A percentile compares a stretch with the other conserved stretches of the same genome.
phyloP scores from a whole-genome alignment of 2,113 vertebrate genomes.

The Cathartes aura region DNA sequence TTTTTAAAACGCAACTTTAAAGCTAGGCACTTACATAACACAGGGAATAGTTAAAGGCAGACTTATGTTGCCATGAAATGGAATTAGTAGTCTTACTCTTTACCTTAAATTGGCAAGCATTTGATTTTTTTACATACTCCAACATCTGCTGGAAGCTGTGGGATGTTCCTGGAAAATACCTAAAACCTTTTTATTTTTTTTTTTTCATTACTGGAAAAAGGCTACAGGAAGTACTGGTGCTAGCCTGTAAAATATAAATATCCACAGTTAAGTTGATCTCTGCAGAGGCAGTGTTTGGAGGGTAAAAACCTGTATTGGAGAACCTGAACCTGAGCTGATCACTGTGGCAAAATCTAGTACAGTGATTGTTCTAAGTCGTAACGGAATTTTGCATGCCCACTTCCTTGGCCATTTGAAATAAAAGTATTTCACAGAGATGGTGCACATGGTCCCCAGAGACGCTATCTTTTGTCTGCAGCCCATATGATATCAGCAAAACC shows the following conservation, averaged over 20 bases:
- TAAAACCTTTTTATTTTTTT: background rate
- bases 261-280: background rate
- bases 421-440: background rate
- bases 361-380: background rate
- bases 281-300: background rate
- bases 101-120: constrained; percentile 6
- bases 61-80: background rate
- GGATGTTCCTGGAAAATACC: constrained; percentile 11
- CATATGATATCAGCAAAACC: background rate
- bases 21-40: constrained; percentile 8
- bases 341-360: background rate
- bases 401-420: background rate
- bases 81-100: background rate
- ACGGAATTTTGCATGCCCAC: background rate
- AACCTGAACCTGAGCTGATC: background rate
- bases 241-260: constrained; percentile 31
- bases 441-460: background rate
- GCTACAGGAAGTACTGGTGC: background rate
- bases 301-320: background rate
- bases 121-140: background rate
- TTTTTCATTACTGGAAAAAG: constrained; percentile 29
- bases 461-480: background rate
- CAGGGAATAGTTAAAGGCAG: background rate
- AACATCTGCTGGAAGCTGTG: constrained; percentile 6
- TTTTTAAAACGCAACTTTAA: background rate